A percentile compares a stretch with the other conserved stretches of the same genome.
Evolutionary conservation across 2,113 vertebrate species (phyloP).

Genomic region (Ursus arctos): DNA sequence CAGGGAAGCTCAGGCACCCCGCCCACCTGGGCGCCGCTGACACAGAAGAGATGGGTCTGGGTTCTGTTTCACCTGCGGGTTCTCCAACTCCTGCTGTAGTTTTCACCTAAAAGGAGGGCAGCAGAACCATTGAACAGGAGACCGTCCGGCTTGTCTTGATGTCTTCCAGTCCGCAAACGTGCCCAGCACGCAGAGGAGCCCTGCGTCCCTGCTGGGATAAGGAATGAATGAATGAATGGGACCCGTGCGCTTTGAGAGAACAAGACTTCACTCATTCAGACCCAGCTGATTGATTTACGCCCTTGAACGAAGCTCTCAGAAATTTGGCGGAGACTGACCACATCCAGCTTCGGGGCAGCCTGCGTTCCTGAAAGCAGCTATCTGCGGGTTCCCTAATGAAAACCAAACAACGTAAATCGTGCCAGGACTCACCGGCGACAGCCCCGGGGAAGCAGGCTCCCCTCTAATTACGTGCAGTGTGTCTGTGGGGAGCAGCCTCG

Average conservation of each 20-base stretch:
- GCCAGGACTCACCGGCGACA: constrained; percentile 29
- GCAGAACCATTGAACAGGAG: background rate
- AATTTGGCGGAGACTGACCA: constrained; percentile 11
- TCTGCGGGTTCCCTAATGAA: constrained; percentile 68
- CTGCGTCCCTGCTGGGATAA: fast-evolving
- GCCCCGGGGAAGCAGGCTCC: background rate
- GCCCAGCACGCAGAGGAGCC: background rate
- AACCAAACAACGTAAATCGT: constrained; percentile 45
- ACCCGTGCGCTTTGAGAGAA: fast-evolving
- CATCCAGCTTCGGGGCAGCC: constrained; percentile 44
- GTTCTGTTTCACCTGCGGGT: background rate
- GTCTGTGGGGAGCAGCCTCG: background rate
- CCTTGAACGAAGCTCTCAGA: background rate
- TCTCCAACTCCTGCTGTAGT: background rate
- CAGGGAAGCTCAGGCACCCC: fast-evolving
- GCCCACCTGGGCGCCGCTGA: fast-evolving
- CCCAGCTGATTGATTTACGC: background rate
- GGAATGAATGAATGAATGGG: background rate
- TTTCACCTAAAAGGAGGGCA: background rate
- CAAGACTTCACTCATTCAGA: background rate
- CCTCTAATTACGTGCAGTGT: background rate
- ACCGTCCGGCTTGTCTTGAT: fast-evolving
- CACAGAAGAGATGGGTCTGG: fast-evolving
- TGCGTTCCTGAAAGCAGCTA: constrained; percentile 38
- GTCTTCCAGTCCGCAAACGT: fast-evolving